Conservation (phyloP, 2,113 vertebrate species). For the Chionodraco myersi region DNA sequence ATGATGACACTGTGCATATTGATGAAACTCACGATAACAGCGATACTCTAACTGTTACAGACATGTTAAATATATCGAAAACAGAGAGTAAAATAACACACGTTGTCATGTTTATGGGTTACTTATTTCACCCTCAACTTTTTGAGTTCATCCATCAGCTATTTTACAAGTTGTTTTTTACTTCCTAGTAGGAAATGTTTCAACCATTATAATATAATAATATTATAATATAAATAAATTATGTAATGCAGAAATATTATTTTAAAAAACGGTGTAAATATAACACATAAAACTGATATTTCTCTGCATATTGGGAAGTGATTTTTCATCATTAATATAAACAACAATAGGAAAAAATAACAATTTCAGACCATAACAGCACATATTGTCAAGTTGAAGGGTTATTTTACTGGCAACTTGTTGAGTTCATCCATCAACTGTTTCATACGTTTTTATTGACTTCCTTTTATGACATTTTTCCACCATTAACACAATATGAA, state of each 20-base stretch:
- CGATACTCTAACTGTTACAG: rapidly evolving
- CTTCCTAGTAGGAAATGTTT: too few species aligned
- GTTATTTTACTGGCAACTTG: background rate
- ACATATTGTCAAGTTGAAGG: background rate
- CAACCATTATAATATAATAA: background rate
- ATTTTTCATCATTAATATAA: too few species aligned
- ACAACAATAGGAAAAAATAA: too few species aligned
- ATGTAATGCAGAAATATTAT: background rate
- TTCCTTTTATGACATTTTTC: background rate
- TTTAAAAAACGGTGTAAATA: too few species aligned
- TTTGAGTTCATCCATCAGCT: background rate
- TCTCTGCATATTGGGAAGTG: too few species aligned
- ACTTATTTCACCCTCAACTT: background rate
- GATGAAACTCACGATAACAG: background rate
- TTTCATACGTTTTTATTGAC: background rate
- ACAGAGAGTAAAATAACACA: background rate
- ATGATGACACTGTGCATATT: conserved; percentile 11
- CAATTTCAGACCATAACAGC: too few species aligned
- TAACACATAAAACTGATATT: too few species aligned
- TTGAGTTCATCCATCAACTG: background rate
- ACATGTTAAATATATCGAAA: background rate
- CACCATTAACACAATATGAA: too few species aligned
- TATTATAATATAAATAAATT: background rate
- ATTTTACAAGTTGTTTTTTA: background rate
- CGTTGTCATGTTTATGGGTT: background rate